Conservation (phyloP, 1,140 invertebrate genomes). For the Melipona quadrifasciata region DNA sequence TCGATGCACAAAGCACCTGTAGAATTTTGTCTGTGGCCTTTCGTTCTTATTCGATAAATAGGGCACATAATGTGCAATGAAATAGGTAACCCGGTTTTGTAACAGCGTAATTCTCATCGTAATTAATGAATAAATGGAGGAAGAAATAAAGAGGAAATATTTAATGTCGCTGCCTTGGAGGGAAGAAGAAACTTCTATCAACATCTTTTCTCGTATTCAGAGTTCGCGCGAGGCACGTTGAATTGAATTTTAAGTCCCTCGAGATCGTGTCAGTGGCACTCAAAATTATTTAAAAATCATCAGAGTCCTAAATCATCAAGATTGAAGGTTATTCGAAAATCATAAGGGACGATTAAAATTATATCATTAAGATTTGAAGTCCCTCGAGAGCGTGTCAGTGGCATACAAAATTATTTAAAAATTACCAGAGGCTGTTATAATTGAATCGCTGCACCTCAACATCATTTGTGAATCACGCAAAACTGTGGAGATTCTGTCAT, state of each 20-base stretch:
- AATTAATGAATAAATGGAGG: neutral
- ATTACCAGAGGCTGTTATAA: neutral
- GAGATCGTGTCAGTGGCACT: neutral
- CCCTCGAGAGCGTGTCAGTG: neutral
- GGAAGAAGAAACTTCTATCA: neutral
- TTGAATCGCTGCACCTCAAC: no score
- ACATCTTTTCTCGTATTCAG: neutral
- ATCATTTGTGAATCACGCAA: no score
- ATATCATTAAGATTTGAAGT: neutral
- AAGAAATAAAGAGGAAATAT: neutral
- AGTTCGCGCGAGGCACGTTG: neutral
- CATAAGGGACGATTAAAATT: neutral
- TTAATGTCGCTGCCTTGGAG: neutral
- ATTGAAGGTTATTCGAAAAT: neutral
- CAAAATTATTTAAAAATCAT: neutral
- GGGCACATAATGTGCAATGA: neutral
- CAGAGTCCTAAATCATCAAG: neutral
- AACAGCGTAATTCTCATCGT: neutral
- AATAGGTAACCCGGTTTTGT: constrained; percentile 17
- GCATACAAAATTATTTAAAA: neutral
- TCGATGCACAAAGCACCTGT: neutral
- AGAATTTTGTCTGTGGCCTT: neutral
- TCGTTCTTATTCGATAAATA: constrained; percentile 10
- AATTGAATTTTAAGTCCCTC: no score
- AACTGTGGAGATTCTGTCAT: no score